Percentiles rank a stretch among this genome's conserved stretches.
Conservation (phyloP, 2,113 vertebrate species). For the Corythornis cristatus region DNA sequence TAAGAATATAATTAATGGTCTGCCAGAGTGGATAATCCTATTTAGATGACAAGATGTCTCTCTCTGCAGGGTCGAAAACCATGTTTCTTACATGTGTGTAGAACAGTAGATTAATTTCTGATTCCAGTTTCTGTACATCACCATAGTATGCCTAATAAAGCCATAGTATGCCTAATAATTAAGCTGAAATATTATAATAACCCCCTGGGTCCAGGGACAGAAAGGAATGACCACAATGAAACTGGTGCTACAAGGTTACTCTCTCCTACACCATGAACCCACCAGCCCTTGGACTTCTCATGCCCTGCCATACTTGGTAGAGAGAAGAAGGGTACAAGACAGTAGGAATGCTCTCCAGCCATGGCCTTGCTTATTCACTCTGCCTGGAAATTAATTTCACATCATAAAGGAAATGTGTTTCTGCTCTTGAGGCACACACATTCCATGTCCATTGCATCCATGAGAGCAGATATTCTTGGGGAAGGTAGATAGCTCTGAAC, state of each 20-base stretch:
- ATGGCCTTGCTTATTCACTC: not conserved
- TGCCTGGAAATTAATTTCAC: not conserved
- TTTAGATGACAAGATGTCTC: not conserved
- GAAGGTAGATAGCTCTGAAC: not conserved
- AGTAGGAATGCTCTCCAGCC: not conserved
- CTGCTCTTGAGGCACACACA: accelerated
- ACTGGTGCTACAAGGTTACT: not conserved
- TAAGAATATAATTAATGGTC: not conserved
- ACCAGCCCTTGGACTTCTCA: not conserved
- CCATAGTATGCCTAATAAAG: not conserved
- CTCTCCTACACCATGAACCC: accelerated
- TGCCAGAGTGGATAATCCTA: not conserved
- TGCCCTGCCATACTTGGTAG: not conserved
- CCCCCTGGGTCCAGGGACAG: not conserved
- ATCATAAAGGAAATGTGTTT: not conserved
- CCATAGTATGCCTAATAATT: not conserved
- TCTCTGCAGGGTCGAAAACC: not conserved
- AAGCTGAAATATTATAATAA: not conserved
- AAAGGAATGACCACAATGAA: accelerated
- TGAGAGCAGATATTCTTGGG: not conserved
- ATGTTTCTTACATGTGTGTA: not conserved
- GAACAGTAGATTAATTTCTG: not conserved
- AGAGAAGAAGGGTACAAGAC: not conserved
- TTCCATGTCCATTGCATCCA: not conserved
- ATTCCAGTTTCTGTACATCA: not conserved